Base-by-base conservation (phyloP, 2,113 vertebrate genomes). In the Channa maculata region DNA sequence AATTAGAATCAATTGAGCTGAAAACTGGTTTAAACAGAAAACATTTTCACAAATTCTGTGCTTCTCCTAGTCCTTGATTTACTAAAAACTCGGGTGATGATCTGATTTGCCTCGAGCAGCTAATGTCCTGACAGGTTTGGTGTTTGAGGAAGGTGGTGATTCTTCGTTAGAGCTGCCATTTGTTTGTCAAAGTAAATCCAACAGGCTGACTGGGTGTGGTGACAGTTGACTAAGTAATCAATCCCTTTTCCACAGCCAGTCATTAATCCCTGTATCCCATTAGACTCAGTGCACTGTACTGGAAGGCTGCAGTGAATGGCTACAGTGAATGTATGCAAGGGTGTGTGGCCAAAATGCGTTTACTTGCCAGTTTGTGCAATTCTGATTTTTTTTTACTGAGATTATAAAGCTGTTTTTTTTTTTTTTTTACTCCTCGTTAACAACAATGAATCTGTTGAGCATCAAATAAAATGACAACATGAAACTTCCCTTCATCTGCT, bases 141-240 rank as follows among this genome's bases (percentile, higher is more conserved):
- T 93, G 91, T 94, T 94, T 93, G 90, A 84, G 79, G 87, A 92
- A 88, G 91, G 91, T 43, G 90, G 89, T 79, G 84, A 82, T 80
- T 65, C 73, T 73, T 85, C 61, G n/a, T 85, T 84, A 49, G 73
- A 88, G 66, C 64, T 53, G 4, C 48, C 72, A 73, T 86, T 90
- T 94, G 91, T 92, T 93, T 94, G 89, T 81, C 72, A 63, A 92
- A 88, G 89, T 85, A 92, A 93, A 90, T 92, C 88, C 84, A 78
- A 64, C 75, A 54, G 80, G 63, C 72, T 75, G 75, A 10, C 75
- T 76, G 90, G 92, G 91, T 79, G 91, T 86, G 88, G 92, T 74
- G 79, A 77, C 85, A 10, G 83, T 83, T 87, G 85, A 76, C 86
- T 85, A 77, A 87, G 83, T 83, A 86, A 86, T 92, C 85, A 84